Evolutionary conservation across 2,797 vertebrate genomes (phyloP), one percentile per base, ranked within the genome.

Genomic region (Ciconia nigra): DNA sequence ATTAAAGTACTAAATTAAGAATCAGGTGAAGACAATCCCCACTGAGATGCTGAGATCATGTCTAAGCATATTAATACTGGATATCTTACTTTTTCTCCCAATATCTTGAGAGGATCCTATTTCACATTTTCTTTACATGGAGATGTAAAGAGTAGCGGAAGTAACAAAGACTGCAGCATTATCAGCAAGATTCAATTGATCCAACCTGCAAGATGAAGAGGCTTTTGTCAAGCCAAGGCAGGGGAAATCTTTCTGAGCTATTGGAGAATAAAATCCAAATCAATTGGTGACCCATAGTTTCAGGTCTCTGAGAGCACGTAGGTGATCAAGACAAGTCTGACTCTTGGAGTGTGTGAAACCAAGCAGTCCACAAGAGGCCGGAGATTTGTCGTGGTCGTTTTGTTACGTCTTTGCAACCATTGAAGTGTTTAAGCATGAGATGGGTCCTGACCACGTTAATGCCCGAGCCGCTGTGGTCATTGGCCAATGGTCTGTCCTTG

Each of bases 1-100:
- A 89, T 93, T 96, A 61, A 90, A 84, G 52, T 69, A 54, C 47
- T 91, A 90, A 92, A 90, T 84, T 70, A 92, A 66, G 70, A 78
- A 70, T 81, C 52, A 77, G 91, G 74, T 87, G 61, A 77, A 70
- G 42, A 62, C 31, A 74, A 35, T 78, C 61, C 87, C 76, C 57
- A 26, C 41, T 57, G 71, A 90, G 93, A 83, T 39, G 18, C 78
- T 72, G 59, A 70, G 78, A 87, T 77, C 81, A 65, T 42, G 29
- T 58, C 74, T 61, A 61, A 73, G 65, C 37, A 24, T 74, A 57
- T 77, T 76, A 87, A 69, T 63, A 28, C 24, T 59, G 63, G 59
- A 55, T 80, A 51, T 81, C 61, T 89, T n/a, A 54, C 35, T 79
- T 84, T 54, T 18, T 8, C 13, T 24, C 51, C 44, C 59, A 52